These are phyloP conservation scores for Euzophera pinguis DNA, from an alignment of 2,888 invertebrate species.

Conservation along the genomic window DNA sequence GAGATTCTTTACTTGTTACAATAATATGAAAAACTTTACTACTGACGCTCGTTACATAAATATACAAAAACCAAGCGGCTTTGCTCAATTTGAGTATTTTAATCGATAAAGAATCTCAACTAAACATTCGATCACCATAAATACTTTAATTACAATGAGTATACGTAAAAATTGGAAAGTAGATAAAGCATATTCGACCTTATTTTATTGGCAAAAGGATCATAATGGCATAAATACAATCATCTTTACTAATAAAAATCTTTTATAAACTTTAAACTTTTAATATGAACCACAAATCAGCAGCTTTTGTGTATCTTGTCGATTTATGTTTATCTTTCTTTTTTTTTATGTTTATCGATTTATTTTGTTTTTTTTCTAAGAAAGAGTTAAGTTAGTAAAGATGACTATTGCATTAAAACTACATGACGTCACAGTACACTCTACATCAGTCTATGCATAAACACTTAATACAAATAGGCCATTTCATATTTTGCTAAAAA, in stretches of 20 bases:
- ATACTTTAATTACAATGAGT: slow-evolving; percentile 1
- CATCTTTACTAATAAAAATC: slow-evolving; percentile 5
- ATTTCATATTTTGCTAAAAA: slow-evolving; percentile 18
- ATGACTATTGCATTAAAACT: slow-evolving; percentile 4
- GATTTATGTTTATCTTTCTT: too few relatives aligned
- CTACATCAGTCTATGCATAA: slow-evolving; percentile 51
- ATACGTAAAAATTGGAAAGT: slow-evolving; percentile 3
- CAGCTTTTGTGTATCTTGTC: neutral
- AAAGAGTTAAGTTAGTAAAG: neutral
- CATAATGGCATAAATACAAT: slow-evolving; percentile 9
- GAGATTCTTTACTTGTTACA: neutral
- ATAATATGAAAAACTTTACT: neutral
- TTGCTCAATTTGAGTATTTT: slow-evolving; percentile 5
- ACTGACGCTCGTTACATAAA: slow-evolving; percentile 3
- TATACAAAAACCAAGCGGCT: slow-evolving; percentile 5
- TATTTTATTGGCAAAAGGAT: slow-evolving; percentile 14
- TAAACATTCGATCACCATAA: neutral
- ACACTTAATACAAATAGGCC: slow-evolving; percentile 58
- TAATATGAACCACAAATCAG: neutral
- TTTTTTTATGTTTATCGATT: neutral
- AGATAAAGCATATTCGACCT: slow-evolving; percentile 10
- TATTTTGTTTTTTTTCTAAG: too few relatives aligned
- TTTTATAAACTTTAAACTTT: neutral
- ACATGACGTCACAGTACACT: slow-evolving; percentile 18
- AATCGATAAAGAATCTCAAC: neutral